These are phyloP conservation scores for Mya arenaria DNA, from an alignment of 1,140 invertebrate species.

Conservation along the genomic window DNA sequence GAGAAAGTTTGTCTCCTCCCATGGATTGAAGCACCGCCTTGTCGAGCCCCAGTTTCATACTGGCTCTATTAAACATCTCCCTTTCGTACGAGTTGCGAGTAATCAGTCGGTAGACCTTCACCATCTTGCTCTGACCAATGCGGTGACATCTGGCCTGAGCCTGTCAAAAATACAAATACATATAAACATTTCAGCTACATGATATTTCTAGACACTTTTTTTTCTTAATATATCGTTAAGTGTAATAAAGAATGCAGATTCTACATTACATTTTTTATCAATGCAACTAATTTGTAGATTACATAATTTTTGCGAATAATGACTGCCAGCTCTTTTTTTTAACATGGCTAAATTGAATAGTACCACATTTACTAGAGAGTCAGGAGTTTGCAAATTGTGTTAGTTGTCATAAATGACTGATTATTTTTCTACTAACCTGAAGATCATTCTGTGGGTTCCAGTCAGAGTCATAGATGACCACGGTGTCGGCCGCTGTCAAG, in stretches of 20 bases:
- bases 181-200: too few relatives aligned
- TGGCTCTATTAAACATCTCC: constrained; percentile 99
- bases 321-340: too few relatives aligned
- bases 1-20: constrained; percentile 81
- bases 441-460: constrained; percentile 99
- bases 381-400: too few relatives aligned
- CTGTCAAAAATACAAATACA: constrained; percentile 82
- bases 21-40: constrained; percentile 99
- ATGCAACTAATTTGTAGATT: too few relatives aligned
- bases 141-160: constrained; percentile 99
- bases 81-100: constrained; percentile 99
- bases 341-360: too few relatives aligned
- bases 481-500: constrained; percentile 99
- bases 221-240: too few relatives aligned
- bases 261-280: too few relatives aligned
- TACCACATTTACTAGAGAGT: too few relatives aligned
- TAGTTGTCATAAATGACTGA: too few relatives aligned
- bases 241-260: too few relatives aligned
- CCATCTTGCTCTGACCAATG: constrained; percentile 99
- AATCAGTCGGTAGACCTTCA: constrained; percentile 98
- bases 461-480: constrained; percentile 99
- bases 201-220: too few relatives aligned
- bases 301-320: too few relatives aligned
- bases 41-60: constrained; percentile 97
- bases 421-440: constrained; percentile 87